Conservation (phyloP, 2,888 invertebrate species). For the Lumbricus terrestris region DNA sequence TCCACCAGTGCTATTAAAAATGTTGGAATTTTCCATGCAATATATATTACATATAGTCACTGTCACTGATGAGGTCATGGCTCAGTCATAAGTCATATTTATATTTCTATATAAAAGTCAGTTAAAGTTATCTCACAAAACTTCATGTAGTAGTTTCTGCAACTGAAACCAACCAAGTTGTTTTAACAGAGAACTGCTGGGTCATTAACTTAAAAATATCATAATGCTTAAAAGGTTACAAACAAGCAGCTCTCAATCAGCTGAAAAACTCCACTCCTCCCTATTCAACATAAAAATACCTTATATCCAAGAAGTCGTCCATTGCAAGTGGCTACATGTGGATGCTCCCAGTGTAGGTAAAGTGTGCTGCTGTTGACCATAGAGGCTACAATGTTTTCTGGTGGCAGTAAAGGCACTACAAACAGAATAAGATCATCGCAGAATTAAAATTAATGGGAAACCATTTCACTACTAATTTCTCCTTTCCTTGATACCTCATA, state of each 20-base stretch:
- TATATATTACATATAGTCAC: too few species aligned
- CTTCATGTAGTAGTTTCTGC: background rate
- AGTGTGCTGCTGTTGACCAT: slow-evolving; percentile 79
- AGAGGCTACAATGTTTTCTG: slow-evolving; percentile 75
- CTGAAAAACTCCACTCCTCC: background rate
- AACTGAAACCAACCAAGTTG: background rate
- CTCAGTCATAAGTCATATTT: too few species aligned
- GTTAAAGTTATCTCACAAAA: background rate
- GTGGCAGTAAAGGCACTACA: slow-evolving; percentile 74
- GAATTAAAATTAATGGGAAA: background rate
- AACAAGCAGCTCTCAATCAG: background rate
- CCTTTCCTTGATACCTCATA: background rate
- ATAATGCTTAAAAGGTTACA: background rate
- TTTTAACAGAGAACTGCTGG: background rate
- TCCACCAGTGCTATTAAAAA: background rate
- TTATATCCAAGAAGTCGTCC: slow-evolving; percentile 83
- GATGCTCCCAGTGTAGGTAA: slow-evolving; percentile 79
- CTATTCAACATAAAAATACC: slow-evolving; percentile 65
- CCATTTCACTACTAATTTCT: background rate
- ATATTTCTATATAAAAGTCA: too few species aligned
- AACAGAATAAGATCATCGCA: slow-evolving; percentile 9
- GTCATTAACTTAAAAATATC: background rate
- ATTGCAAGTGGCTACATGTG: slow-evolving; percentile 74
- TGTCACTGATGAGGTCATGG: too few species aligned
- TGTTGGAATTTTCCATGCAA: too few species aligned